phyloP scores from a whole-genome alignment of 1,140 invertebrate genomes.

The Ganaspis sp. region DNA sequence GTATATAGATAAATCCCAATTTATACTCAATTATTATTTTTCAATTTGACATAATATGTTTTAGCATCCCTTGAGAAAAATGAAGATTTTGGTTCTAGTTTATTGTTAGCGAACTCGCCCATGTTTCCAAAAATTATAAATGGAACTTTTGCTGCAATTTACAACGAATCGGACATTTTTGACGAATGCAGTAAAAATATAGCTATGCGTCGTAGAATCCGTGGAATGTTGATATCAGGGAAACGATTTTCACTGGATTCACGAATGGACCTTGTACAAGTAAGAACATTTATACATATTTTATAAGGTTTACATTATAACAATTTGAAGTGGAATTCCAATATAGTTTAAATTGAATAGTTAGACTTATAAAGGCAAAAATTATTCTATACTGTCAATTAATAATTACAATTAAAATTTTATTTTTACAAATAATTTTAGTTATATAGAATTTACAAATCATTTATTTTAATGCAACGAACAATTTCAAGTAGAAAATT shows the following conservation, averaged over 20 bases:
- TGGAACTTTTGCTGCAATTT: conserved; percentile 96
- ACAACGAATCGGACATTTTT: conserved; percentile 91
- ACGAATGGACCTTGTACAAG: conserved; percentile 92
- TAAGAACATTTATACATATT: conserved; percentile 52
- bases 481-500: neutral
- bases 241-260: conserved; percentile 94
- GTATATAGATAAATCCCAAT: neutral
- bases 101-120: conserved; percentile 94
- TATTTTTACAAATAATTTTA: no score
- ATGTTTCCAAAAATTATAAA: conserved; percentile 98
- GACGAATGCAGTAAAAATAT: conserved; percentile 86
- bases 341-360: no score
- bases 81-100: conserved; percentile 93
- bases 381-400: no score
- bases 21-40: conserved; percentile 30
- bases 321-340: no score
- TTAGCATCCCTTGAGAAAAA: conserved; percentile 88
- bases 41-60: conserved; percentile 44
- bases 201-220: conserved; percentile 88
- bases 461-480: neutral
- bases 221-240: conserved; percentile 91
- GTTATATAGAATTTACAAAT: neutral
- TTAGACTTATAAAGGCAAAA: no score
- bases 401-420: no score
- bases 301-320: no score